phyloP scores from a whole-genome alignment of 2,797 vertebrate species.

The Sphenopsis melanotis region DNA sequence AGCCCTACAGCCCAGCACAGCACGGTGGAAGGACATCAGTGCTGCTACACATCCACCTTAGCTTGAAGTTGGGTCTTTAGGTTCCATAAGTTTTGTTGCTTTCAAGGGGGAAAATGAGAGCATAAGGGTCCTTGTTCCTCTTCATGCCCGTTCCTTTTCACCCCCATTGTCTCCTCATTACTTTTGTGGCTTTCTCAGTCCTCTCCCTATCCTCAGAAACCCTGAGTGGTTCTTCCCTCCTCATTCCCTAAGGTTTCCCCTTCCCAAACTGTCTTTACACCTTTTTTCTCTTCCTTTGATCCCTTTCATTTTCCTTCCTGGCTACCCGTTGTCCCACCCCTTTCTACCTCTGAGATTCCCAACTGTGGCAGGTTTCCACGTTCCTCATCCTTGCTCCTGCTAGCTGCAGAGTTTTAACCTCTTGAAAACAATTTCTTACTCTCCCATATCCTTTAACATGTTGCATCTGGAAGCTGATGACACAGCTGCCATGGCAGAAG shows the following conservation, averaged over 20 bases:
- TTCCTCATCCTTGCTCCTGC: neutral
- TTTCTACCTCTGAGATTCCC: neutral
- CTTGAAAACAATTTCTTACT: neutral
- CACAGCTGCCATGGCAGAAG: neutral
- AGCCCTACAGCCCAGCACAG: neutral
- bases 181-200: neutral
- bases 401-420: neutral
- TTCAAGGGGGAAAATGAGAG: neutral
- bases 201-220: neutral
- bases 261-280: neutral
- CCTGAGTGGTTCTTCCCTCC: neutral
- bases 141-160: neutral
- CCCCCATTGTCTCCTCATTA: neutral
- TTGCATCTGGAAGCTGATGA: neutral
- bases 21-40: neutral
- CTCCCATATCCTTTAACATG: neutral
- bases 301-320: neutral
- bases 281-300: neutral
- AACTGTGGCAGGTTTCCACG: neutral
- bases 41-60: neutral
- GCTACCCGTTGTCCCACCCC: neutral
- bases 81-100: neutral
- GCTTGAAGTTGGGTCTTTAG: neutral
- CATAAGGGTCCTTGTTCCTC: accelerated
- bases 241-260: neutral